Evolutionary conservation across 2,888 invertebrate genomes (phyloP), one percentile per base, ranked within the genome.

Genomic region (Caenorhabditis sinica): DNA sequence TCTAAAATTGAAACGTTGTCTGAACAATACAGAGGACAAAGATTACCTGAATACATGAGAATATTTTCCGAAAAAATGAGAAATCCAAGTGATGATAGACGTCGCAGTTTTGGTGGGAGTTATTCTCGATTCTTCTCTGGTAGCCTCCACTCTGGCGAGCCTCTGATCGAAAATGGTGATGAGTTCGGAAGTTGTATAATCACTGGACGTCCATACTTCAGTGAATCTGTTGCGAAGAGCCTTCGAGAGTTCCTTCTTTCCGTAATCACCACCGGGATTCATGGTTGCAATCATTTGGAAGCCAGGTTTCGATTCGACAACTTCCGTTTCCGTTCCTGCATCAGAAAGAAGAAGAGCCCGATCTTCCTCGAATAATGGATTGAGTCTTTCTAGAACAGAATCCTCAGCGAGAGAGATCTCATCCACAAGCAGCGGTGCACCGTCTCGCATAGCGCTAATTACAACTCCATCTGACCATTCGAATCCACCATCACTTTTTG

Each of bases 181-280:
- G 13, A 97, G 94, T 93, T 98, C 98, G 17, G 95, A 94, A 72
- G 95, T 94, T 30, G 95, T 94, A 20, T 95, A 95, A 13, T 95
- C 95, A 96, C 96, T 92, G 0, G 87, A 73, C 23, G 98, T 98
- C 98, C 98, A 99, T 92, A 99, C 97, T 94, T 99, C 99, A 0
- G 99, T 98, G 91, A 99, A 97, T 65, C 99, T 95, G 94, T 99
- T 99, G 69, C 99, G 94, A 68, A 99, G 94, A 0, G 99, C 98
- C 0, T 98, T 98, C 0, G 98, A 99, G 13, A 99, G 94, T 93
- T 99, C 99, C 93, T 99, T 99, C 93, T 99, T 99, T 3, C 99
- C 99, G 93, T 96, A 99, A 94, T 99, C 99, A 0, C 98, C 98
- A 15, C 98, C 98, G 9, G 99, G 99, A 94, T 99, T 99, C 99